These are phyloP conservation scores for Heptranchias perlo DNA, from an alignment of 2,113 vertebrate species.

Conservation along the genomic window DNA sequence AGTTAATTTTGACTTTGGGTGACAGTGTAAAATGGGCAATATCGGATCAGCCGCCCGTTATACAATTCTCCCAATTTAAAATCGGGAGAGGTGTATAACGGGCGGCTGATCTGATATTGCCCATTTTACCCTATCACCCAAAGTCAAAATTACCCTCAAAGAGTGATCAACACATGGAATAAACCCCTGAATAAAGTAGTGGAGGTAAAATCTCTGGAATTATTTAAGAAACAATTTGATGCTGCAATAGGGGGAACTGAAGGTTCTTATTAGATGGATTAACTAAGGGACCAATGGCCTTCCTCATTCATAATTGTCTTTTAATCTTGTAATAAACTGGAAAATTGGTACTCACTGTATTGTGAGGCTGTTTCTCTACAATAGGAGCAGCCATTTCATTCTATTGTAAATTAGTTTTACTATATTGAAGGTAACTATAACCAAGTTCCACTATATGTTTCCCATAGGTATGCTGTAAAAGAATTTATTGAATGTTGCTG, in stretches of 20 bases:
- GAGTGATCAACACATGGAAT: neutral
- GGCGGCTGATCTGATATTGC: no score
- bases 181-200: neutral
- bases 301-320: neutral
- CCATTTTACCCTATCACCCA: no score
- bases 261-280: neutral
- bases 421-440: neutral
- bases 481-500: neutral
- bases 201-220: neutral
- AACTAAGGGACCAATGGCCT: no score
- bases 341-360: neutral
- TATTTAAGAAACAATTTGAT: neutral
- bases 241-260: neutral
- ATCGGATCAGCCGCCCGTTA: no score
- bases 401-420: no score
- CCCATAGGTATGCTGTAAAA: neutral
- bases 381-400: neutral
- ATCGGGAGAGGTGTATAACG: no score
- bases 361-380: neutral
- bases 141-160: no score
- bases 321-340: neutral
- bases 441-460: neutral
- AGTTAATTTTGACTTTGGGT: no score
- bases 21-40: no score
- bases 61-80: no score